Base-by-base conservation (phyloP, 2,113 vertebrate genomes). In the Chaenocephalus aceratus region DNA sequence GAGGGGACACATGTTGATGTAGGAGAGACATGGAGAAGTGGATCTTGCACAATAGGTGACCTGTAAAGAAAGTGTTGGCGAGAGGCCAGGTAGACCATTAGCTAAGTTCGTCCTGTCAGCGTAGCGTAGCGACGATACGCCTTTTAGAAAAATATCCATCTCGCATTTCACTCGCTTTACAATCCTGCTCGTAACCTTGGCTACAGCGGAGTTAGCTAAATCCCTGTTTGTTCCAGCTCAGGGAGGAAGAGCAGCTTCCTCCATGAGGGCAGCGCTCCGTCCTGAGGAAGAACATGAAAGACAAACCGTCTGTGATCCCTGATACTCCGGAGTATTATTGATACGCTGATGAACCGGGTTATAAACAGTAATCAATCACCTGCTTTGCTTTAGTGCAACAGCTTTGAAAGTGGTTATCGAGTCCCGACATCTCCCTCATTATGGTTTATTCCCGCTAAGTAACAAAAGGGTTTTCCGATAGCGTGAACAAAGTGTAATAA, bases 61-160 rank as follows among this genome's bases (percentile, higher is more conserved):
- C 30, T 30, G 3, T 30, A 30, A 51, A 18, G 59, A 10, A 36
- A 0, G 34, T 13, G 21, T 10, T 88, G 89, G 90, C 87, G 1
- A 16, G 49, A 7, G 34, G 64, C 90, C 91, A 90, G 78, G 62
- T 0, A 6, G 51, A 30, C 77, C 88, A 90, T 92, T 90, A 89
- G 87, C 48, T 11, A 6, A 10, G 72, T 59, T 8, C 7, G 72
- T n/a, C 10, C 15, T 21, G 45, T 79, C 74, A 30, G 46, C 3
- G 76, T 64, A 81, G 89, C 86, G 57, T 83, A 49, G 49, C 83
- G 2, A 8, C 6, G 16, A 79, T 7, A 23, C 61, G 41, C 77
- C 62, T 86, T 26, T 26, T 15, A 49, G 9, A 48, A 10, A 72
- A 83, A 56, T 66, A 51, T 54, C 21, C 67, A 6, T 14, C 83